Evolutionary conservation across 1,140 invertebrate genomes (phyloP).

Genomic region (Psix sp.): DNA sequence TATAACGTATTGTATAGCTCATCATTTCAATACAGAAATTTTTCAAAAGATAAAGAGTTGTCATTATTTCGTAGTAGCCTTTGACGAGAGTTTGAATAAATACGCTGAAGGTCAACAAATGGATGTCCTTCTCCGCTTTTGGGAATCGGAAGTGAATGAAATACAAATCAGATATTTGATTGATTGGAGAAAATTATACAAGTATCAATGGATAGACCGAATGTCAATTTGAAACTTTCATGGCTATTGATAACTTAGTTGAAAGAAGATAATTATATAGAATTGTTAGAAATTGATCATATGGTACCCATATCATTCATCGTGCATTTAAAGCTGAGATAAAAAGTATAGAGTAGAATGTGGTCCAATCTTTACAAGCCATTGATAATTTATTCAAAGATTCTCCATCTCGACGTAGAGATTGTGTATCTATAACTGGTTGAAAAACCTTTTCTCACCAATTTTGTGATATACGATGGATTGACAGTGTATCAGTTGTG

Average conservation of each 20-base stretch:
- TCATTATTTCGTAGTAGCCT: too few species aligned
- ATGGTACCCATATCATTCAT: slow-evolving; percentile 46
- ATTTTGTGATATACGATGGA: slow-evolving; percentile 26
- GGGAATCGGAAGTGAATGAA: too few species aligned
- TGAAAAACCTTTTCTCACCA: slow-evolving; percentile 19
- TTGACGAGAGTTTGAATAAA: too few species aligned
- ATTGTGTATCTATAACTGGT: slow-evolving; percentile 7
- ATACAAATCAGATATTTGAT: too few species aligned
- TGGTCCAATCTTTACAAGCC: slow-evolving; percentile 30
- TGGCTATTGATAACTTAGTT: slow-evolving; percentile 10
- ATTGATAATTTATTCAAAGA: slow-evolving; percentile 54
- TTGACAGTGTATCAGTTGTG: slow-evolving; percentile 19
- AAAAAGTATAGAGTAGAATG: slow-evolving; percentile 28
- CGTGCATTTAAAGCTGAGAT: slow-evolving; percentile 46
- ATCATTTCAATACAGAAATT: too few species aligned
- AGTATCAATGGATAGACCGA: slow-evolving; percentile 41
- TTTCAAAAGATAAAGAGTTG: too few species aligned
- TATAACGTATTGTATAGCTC: too few species aligned
- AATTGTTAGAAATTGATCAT: slow-evolving; percentile 43
- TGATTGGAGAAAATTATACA: slow-evolving; percentile 37
- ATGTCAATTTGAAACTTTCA: slow-evolving; percentile 35
- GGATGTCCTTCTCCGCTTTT: too few species aligned
- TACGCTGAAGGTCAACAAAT: too few species aligned
- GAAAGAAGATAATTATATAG: slow-evolving; percentile 4
- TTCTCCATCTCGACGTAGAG: slow-evolving; percentile 28